A percentile compares a stretch with the other conserved stretches of the same genome.
These are phyloP conservation scores for Apus apus DNA, from an alignment of 2,113 vertebrate genomes.

Conservation along the genomic window DNA sequence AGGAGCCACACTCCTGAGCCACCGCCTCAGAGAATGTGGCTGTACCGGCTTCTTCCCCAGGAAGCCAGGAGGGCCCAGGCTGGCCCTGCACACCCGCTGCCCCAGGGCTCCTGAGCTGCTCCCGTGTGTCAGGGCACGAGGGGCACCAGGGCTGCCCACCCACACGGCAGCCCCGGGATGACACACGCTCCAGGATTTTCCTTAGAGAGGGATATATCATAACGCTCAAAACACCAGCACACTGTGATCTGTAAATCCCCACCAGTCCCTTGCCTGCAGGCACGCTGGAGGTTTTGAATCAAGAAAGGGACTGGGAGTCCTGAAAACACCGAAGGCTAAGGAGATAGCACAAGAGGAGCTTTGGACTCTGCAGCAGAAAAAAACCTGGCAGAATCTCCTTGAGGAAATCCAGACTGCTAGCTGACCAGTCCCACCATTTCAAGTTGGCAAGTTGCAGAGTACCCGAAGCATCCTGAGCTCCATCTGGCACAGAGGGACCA, in stretches of 20 bases:
- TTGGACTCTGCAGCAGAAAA: not conserved
- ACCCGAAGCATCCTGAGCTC: not conserved
- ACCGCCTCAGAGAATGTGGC: not conserved
- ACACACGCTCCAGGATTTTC: not conserved
- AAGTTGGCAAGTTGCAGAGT: not conserved
- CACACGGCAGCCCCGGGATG: accelerated
- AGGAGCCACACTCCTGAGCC: not conserved
- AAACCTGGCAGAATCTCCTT: not conserved
- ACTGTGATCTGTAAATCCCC: not conserved
- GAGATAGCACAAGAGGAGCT: not conserved
- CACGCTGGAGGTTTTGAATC: not conserved
- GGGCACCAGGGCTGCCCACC: not conserved
- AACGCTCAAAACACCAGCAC: not conserved
- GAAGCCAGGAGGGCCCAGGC: accelerated
- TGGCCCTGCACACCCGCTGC: not conserved
- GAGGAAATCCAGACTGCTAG: not conserved
- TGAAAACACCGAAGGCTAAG: not conserved
- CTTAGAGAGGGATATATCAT: not conserved
- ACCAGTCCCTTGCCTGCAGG: not conserved
- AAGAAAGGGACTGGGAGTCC: not conserved
- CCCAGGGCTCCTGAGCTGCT: not conserved
- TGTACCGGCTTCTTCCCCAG: not conserved
- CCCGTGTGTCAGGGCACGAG: accelerated
- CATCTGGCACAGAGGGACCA: accelerated
- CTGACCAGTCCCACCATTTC: not conserved